Evolutionary conservation across 2,797 vertebrate species (phyloP), one percentile per base, ranked within the genome.

Genomic region (Cossypha dichroa): DNA sequence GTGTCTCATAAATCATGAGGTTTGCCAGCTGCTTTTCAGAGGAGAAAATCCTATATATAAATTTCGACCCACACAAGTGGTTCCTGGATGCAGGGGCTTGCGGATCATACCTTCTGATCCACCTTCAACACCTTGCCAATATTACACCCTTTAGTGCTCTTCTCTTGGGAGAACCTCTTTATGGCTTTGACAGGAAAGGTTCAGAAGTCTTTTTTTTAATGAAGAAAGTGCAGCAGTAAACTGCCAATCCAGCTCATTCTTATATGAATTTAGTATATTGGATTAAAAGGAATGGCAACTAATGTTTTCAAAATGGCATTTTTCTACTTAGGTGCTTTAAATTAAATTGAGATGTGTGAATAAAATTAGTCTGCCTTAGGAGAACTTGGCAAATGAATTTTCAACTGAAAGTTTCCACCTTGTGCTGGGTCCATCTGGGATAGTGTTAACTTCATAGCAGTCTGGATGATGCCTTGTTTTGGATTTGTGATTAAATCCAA

Each of bases 1-100:
- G 45, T 38, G 40, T 81, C 36, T 91, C 54, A 51, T 80, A 90
- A 93, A 91, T 94, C 73, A 45, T 58, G 13, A 25, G 0, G 40
- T 78, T 94, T 94, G 73, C 94, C 90, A 90, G 82, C 41, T 91
- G 59, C 60, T 54, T 91, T 66, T 91, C 85, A 59, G 63, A 81
- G 40, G 33, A 91, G 5, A 95, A 96, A 94, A 93, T 86, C 76
- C 70, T 67, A 11, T 49, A 19, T 58, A 72, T 90, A 93, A 92
- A 93, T 95, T 92, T 79, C 76, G 59, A 92, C 77, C 48, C 59
- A 75, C 90, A 86, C 80, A 91, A 93, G 52, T 63, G n/a, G 55
- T 85, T 95, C 41, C 59, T 90, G 83, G n/a, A 56, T 79, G 13
- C 10, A 73, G 43, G 22, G 60, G 10, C 55, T 76, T 59, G 33